phyloP scores from a whole-genome alignment of 2,888 invertebrate genomes.

The Dendrolimus pini region DNA sequence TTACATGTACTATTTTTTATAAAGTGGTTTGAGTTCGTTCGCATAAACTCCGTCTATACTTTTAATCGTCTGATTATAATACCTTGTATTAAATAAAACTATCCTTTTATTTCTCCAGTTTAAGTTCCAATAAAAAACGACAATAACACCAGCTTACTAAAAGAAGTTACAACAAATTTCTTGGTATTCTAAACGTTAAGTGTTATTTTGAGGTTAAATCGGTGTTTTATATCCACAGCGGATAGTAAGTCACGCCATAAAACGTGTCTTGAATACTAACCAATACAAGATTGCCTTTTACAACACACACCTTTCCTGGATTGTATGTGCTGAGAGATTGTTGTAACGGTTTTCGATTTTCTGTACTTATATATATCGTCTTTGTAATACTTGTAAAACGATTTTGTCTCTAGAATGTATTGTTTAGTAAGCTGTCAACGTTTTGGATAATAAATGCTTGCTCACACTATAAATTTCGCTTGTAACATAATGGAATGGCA shows the following conservation, averaged over 20 bases:
- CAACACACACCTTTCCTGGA: not conserved
- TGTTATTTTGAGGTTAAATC: slow-evolving; percentile 15
- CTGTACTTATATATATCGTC: no score
- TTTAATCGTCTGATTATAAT: no score
- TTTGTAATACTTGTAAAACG: no score
- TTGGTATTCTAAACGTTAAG: slow-evolving; percentile 14
- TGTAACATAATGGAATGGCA: not conserved
- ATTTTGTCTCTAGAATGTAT: no score
- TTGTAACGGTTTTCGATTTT: no score
- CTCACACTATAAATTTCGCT: not conserved
- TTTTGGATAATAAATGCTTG: not conserved
- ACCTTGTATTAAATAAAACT: no score
- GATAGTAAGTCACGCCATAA: slow-evolving; percentile 1
- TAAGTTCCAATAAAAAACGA: no score
- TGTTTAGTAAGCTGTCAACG: no score
- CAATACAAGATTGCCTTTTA: not conserved
- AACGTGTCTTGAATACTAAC: not conserved
- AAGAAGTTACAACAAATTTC: slow-evolving; percentile 17
- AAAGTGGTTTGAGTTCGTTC: no score
- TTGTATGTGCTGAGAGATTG: not conserved
- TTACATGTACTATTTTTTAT: no score
- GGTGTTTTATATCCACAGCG: slow-evolving; percentile 12
- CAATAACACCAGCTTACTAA: not conserved
- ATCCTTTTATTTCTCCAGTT: no score
- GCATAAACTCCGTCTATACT: no score